Conservation (phyloP, 2,797 vertebrate genomes). For the Cirrhinus mrigala region DNA sequence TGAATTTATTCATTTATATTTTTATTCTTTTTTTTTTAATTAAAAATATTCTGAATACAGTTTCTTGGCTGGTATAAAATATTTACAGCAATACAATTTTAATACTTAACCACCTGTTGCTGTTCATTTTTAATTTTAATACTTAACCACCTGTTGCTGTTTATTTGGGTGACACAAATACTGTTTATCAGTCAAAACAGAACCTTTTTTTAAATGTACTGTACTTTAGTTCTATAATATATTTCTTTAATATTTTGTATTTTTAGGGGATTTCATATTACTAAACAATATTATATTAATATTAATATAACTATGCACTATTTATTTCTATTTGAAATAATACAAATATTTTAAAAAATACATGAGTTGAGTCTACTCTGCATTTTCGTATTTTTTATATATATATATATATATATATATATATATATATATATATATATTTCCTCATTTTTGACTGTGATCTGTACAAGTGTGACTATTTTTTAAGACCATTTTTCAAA, state of each 20-base stretch:
- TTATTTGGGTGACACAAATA: not conserved
- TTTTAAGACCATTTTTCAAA: not conserved
- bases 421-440: too few species aligned
- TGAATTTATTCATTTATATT: too few species aligned
- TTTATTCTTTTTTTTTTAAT: too few species aligned
- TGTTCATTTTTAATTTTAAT: too few species aligned
- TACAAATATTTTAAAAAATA: not conserved
- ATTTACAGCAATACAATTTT: too few species aligned
- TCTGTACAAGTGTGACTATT: not conserved
- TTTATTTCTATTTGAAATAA: not conserved
- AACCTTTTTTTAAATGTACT: not conserved
- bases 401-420: too few species aligned
- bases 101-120: too few species aligned
- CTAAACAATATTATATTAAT: not conserved
- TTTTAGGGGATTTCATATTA: not conserved
- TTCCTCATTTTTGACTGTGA: not conserved
- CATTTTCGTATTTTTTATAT: not conserved
- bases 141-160: not conserved
- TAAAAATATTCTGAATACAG: too few species aligned
- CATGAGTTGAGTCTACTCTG: not conserved
- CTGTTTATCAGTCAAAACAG: not conserved
- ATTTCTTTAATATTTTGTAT: not conserved
- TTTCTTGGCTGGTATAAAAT: too few species aligned
- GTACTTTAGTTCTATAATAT: not conserved
- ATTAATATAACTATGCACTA: not conserved